Evolutionary conservation across 1,140 invertebrate genomes (phyloP).

Genomic region (Hyles vespertilio): DNA sequence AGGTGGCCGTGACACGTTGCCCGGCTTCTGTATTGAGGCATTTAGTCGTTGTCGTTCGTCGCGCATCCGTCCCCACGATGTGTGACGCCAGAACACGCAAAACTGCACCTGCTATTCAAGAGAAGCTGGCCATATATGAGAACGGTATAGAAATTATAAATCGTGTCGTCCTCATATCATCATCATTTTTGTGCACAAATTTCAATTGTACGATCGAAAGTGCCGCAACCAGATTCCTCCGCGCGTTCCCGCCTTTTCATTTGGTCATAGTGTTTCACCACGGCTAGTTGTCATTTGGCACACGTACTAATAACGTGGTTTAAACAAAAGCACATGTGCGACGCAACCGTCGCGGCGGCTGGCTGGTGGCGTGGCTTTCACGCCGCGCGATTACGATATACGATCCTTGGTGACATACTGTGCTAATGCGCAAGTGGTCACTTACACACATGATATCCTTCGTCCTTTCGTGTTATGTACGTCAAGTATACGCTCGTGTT

Average conservation of each 20-base stretch:
- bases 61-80: constrained; percentile 57
- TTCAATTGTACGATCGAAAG: constrained; percentile 56
- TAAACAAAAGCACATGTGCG: constrained; percentile 55
- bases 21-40: constrained; percentile 53
- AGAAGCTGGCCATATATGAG: constrained; percentile 68
- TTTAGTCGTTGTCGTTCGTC: constrained; percentile 46
- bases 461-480: constrained; percentile 20
- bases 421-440: constrained; percentile 18
- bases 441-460: constrained; percentile 39
- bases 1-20: constrained; percentile 70
- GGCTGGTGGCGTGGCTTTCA: constrained; percentile 46
- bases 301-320: constrained; percentile 51
- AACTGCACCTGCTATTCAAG: constrained; percentile 61
- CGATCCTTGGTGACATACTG: constrained; percentile 52
- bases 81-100: constrained; percentile 58
- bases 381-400: constrained; percentile 51
- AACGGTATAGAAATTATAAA: constrained; percentile 52
- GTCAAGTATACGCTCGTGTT: neutral
- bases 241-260: constrained; percentile 29
- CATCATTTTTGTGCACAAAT: constrained; percentile 29
- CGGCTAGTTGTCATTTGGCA: constrained; percentile 64
- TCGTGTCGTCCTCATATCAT: constrained; percentile 19
- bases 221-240: constrained; percentile 29
- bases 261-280: constrained; percentile 50
- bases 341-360: neutral